Conservation (phyloP, 1,140 invertebrate genomes). For the Brachionus paranguensis region DNA sequence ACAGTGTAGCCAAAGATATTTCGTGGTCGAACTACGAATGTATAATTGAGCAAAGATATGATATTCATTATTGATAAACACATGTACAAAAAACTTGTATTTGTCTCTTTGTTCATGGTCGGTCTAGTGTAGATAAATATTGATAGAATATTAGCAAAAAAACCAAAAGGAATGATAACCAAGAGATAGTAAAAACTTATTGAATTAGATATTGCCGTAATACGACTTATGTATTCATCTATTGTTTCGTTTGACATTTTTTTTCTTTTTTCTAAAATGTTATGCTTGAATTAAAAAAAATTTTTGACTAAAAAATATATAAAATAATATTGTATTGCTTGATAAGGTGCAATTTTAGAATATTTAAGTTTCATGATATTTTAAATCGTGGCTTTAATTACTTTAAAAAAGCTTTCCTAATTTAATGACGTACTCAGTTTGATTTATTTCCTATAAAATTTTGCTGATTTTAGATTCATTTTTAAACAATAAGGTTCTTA, state of each 20-base stretch:
- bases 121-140: background rate
- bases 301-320: no score
- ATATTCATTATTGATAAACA: slow-evolving; percentile 29
- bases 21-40: background rate
- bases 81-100: slow-evolving; percentile 18
- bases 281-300: no score
- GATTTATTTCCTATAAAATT: background rate
- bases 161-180: slow-evolving; percentile 4
- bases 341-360: background rate
- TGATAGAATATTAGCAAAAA: background rate
- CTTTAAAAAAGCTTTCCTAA: background rate
- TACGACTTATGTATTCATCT: background rate
- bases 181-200: slow-evolving; percentile 14
- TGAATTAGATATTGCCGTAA: background rate
- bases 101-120: background rate
- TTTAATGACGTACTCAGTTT: background rate
- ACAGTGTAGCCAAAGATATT: slow-evolving; percentile 10
- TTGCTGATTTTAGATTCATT: no score
- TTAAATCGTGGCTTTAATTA: background rate
- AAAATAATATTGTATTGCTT: background rate
- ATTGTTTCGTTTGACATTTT: background rate
- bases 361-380: background rate
- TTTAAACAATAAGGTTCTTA: no score
- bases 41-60: background rate
- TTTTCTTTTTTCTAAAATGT: no score